Evolutionary conservation across 2,888 invertebrate genomes (phyloP).

Genomic region (Nemurella pictetii): DNA sequence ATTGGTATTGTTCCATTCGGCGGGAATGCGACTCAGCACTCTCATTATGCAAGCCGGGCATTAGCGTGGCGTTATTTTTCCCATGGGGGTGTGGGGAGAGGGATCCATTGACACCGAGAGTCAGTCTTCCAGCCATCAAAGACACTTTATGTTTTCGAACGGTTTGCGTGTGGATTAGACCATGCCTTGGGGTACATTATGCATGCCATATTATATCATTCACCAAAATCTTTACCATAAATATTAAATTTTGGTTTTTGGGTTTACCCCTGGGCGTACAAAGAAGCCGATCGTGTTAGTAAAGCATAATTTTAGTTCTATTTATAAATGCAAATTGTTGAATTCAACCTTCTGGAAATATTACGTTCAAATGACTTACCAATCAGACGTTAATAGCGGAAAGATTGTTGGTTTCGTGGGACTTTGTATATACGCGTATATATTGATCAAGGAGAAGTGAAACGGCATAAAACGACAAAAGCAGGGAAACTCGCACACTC

Average conservation of each 20-base stretch:
- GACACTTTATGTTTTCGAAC: not conserved
- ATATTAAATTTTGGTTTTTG: not conserved
- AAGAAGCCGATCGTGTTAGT: not conserved
- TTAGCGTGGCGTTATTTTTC: not conserved
- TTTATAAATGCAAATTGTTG: not conserved
- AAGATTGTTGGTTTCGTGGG: not conserved
- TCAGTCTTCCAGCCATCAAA: conserved; percentile 1
- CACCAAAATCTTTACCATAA: not conserved
- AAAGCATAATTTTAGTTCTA: not conserved
- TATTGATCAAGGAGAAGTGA: conserved; percentile 3
- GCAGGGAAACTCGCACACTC: not conserved
- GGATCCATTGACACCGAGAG: conserved; percentile 10
- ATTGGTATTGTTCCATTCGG: conserved; percentile 25
- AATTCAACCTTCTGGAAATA: not conserved
- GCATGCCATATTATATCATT: conserved; percentile 2
- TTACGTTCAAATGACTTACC: not conserved
- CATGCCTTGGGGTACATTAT: not conserved
- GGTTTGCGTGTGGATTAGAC: not conserved
- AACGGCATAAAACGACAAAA: conserved; percentile 11
- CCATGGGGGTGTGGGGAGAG: not conserved
- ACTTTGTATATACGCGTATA: not conserved
- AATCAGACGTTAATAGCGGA: not conserved
- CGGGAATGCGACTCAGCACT: conserved; percentile 39
- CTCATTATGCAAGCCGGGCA: conserved; percentile 33
- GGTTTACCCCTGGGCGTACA: not conserved